phyloP scores from a whole-genome alignment of 2,888 invertebrate genomes.

The Argyresthia albistria region DNA sequence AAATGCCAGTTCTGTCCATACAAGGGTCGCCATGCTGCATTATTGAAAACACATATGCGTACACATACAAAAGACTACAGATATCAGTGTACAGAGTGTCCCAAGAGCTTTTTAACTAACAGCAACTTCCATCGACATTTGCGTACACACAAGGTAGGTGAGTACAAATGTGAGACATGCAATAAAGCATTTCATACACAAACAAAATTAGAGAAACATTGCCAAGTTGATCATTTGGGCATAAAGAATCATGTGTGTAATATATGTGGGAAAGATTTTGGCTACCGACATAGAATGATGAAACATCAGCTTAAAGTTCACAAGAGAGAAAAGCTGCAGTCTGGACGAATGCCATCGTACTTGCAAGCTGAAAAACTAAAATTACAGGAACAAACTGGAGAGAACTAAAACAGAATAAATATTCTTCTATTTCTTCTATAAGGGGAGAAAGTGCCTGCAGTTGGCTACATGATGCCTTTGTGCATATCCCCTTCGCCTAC shows the following conservation, averaged over 20 bases:
- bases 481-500: no score
- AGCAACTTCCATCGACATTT: constrained; percentile 44
- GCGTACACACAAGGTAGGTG: constrained; percentile 34
- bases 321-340: constrained; percentile 31
- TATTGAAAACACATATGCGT: constrained; percentile 37
- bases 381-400: neutral
- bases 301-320: constrained; percentile 43
- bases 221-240: constrained; percentile 40
- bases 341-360: constrained; percentile 19
- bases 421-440: no score
- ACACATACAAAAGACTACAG: constrained; percentile 39
- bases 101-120: constrained; percentile 35
- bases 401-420: neutral
- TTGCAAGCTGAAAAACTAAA: constrained; percentile 12
- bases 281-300: constrained; percentile 46
- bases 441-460: no score
- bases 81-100: constrained; percentile 46
- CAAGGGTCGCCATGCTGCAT: constrained; percentile 29
- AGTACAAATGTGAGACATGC: constrained; percentile 38
- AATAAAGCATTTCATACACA: constrained; percentile 37
- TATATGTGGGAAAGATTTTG: constrained; percentile 43
- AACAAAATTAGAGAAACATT: constrained; percentile 29
- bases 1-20: constrained; percentile 43
- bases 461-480: no score
- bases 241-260: constrained; percentile 44